Percentiles rank a stretch among this genome's conserved stretches.
phyloP scores from a whole-genome alignment of 2,888 invertebrate genomes.

The Zaprionus obscuricornis region DNA sequence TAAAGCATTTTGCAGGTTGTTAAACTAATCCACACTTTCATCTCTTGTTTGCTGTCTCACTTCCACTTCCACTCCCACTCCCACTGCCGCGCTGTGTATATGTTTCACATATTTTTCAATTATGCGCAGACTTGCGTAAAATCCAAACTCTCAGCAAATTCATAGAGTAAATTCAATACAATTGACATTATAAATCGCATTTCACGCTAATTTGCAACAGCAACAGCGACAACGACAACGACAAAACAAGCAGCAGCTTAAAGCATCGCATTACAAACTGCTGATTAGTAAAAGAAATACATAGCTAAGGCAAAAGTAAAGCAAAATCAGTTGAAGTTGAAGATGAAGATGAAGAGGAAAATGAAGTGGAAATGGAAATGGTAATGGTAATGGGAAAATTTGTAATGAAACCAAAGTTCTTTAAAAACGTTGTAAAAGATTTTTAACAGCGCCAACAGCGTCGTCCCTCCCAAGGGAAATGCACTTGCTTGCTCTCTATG shows the following conservation, averaged over 20 bases:
- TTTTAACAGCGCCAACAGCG: slow-evolving; percentile 57
- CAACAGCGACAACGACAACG: slow-evolving; percentile 36
- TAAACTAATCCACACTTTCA: slow-evolving; percentile 67
- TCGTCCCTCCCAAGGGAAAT: slow-evolving; percentile 32
- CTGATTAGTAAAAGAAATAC: slow-evolving; percentile 52
- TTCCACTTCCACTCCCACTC: too few species aligned
- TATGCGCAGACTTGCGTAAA: slow-evolving; percentile 55
- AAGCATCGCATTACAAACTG: slow-evolving; percentile 41
- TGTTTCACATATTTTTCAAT: slow-evolving; percentile 61
- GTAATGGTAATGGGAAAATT: too few species aligned
- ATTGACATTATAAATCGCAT: slow-evolving; percentile 79
- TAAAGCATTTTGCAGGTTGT: slow-evolving; percentile 21
- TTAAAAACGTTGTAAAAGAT: slow-evolving; percentile 66
- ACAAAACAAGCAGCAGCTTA: slow-evolving; percentile 15
- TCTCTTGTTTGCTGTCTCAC: slow-evolving; percentile 38
- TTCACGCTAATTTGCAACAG: slow-evolving; percentile 78
- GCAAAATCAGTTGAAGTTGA: background rate
- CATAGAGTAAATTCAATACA: slow-evolving; percentile 34
- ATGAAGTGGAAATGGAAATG: too few species aligned
- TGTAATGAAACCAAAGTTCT: too few species aligned
- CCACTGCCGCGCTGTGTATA: too few species aligned
- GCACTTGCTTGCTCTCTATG: slow-evolving; percentile 14
- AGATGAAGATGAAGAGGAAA: background rate
- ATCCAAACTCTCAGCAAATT: slow-evolving; percentile 26
- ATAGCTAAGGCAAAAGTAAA: slow-evolving; percentile 13